A percentile compares a stretch with the other conserved stretches of the same genome.
These are phyloP conservation scores for Rachycentron canadum DNA, from an alignment of 2,797 vertebrate genomes.

Conservation along the genomic window DNA sequence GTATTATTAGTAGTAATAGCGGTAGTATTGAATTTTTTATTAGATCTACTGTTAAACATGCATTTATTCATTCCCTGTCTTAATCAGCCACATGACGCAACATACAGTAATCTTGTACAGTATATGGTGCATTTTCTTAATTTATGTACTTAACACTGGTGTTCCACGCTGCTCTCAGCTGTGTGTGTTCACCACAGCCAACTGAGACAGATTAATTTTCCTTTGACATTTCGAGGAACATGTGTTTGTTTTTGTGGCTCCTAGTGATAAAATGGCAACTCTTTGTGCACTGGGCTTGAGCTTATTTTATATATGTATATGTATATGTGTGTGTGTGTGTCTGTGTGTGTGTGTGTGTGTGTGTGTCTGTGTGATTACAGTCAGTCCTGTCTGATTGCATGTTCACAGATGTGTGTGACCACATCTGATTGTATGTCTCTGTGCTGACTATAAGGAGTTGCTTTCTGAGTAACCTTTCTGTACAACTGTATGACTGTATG, in stretches of 20 bases:
- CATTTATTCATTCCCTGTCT: constrained; percentile 51
- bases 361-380: constrained; percentile 35
- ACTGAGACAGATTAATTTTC: constrained; percentile 43
- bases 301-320: background rate
- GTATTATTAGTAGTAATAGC: constrained; percentile 54
- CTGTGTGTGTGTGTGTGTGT: background rate
- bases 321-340: background rate
- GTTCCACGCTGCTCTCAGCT: constrained; percentile 4
- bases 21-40: constrained; percentile 44
- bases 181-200: constrained; percentile 18
- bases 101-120: constrained; percentile 32
- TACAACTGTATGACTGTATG: background rate
- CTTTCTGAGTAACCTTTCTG: constrained; percentile 33
- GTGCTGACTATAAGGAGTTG: constrained; percentile 14
- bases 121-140: background rate
- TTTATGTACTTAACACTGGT: constrained; percentile 14
- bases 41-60: constrained; percentile 25
- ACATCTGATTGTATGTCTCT: constrained; percentile 16
- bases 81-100: constrained; percentile 59
- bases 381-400: constrained; percentile 45
- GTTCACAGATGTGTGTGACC: constrained; percentile 17
- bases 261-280: constrained; percentile 43
- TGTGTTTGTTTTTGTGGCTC: constrained; percentile 24
- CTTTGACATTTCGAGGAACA: constrained; percentile 56
- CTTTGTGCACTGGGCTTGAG: constrained; percentile 3